A percentile compares a stretch with the other conserved stretches of the same genome.
Conservation (phyloP, 2,113 vertebrate species). For the Holacanthus passer region DNA sequence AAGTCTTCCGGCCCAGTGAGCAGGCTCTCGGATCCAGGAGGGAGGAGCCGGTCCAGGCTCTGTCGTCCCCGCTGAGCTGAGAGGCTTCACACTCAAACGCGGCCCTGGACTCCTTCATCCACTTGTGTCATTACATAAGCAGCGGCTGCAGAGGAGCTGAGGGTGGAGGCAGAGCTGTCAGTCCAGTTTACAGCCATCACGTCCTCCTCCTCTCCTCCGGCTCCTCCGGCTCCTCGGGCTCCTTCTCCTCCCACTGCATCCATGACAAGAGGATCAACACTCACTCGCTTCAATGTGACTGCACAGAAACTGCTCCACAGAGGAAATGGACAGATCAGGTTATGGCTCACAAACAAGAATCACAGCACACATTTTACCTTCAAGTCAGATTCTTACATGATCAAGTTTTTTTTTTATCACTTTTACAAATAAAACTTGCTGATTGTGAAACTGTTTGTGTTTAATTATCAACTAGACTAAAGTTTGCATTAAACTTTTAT, state of each 20-base stretch:
- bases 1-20: conserved; percentile 65
- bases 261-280: conserved; percentile 29
- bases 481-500: not conserved
- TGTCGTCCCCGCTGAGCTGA: too few species aligned
- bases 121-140: conserved; percentile 60
- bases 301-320: conserved; percentile 1
- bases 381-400: not conserved
- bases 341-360: conserved; percentile 21
- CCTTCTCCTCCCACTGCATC: conserved; percentile 14
- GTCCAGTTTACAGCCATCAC: conserved; percentile 52
- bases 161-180: conserved; percentile 64
- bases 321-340: conserved; percentile 17
- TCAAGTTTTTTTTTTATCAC: too few species aligned
- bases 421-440: too few species aligned
- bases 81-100: too few species aligned
- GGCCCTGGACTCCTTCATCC: too few species aligned
- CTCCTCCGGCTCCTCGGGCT: conserved; percentile 38
- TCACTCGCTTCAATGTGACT: not conserved
- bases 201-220: conserved; percentile 12
- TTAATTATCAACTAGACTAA: not conserved
- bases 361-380: conserved; percentile 12
- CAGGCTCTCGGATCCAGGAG: not conserved
- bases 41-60: too few species aligned
- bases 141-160: conserved; percentile 29
- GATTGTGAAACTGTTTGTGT: not conserved